phyloP scores from a whole-genome alignment of 2,888 invertebrate genomes.

The Lamellibrachia columna region DNA sequence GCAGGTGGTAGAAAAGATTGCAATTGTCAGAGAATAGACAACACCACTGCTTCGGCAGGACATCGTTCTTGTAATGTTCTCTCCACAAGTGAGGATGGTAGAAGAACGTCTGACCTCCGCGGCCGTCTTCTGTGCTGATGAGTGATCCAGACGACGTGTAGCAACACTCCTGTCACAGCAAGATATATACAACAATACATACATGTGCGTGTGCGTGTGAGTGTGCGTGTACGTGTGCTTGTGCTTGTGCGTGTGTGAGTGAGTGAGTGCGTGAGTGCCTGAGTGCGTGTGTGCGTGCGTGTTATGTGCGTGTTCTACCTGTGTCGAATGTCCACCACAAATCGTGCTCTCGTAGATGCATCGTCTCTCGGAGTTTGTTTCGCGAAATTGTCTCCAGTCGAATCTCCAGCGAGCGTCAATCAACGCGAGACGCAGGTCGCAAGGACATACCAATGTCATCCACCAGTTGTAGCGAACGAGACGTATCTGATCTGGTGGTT shows the following conservation, averaged over 20 bases:
- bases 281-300: too few relatives aligned
- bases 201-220: background rate
- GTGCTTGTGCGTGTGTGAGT: too few relatives aligned
- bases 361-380: background rate
- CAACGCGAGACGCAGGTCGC: background rate
- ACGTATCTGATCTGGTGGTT: background rate
- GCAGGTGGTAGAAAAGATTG: background rate
- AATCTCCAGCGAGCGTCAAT: background rate
- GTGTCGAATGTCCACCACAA: background rate
- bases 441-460: background rate
- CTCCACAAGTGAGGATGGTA: background rate
- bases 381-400: background rate
- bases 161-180: conserved; percentile 25
- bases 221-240: too few relatives aligned
- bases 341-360: background rate
- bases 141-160: conserved; percentile 25
- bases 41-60: conserved; percentile 18
- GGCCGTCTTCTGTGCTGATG: background rate
- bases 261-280: too few relatives aligned
- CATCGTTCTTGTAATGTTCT: conserved; percentile 7
- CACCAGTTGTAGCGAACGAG: background rate
- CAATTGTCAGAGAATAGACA: conserved; percentile 18
- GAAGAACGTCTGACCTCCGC: conserved; percentile 24
- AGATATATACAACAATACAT: background rate
- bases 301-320: background rate